Conservation (phyloP, 1,140 invertebrate species). For the Drosophila sp. region DNA sequence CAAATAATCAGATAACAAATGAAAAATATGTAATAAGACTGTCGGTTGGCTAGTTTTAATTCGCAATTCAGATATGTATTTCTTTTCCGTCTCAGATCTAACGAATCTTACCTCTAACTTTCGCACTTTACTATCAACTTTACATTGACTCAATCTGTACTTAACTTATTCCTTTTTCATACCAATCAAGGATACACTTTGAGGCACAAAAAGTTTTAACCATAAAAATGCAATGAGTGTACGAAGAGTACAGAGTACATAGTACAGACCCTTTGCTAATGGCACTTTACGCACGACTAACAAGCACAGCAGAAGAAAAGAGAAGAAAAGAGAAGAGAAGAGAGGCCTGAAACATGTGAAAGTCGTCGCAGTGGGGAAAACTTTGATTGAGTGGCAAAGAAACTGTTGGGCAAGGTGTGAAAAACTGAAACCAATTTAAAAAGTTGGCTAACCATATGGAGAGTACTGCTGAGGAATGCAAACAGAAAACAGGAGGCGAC, state of each 20-base stretch:
- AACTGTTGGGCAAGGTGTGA: slow-evolving; percentile 69
- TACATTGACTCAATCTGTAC: slow-evolving; percentile 29
- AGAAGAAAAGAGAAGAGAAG: background rate
- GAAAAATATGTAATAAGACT: too few species aligned
- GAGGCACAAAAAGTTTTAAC: slow-evolving; percentile 46
- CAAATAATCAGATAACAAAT: too few species aligned
- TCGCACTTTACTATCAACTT: too few species aligned
- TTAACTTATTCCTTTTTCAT: slow-evolving; percentile 15
- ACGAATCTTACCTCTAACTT: too few species aligned
- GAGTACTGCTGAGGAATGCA: slow-evolving; percentile 33
- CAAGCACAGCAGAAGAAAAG: slow-evolving; percentile 57
- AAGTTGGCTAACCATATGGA: slow-evolving; percentile 78
- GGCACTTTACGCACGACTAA: slow-evolving; percentile 79
- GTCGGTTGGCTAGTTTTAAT: too few species aligned
- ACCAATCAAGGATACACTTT: slow-evolving; percentile 41
- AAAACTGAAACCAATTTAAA: slow-evolving; percentile 81
- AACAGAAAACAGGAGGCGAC: slow-evolving; percentile 29
- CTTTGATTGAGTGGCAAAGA: slow-evolving; percentile 75
- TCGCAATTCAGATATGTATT: too few species aligned
- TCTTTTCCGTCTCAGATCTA: too few species aligned
- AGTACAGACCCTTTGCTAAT: slow-evolving; percentile 69
- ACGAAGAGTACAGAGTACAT: slow-evolving; percentile 42
- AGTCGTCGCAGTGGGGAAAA: slow-evolving; percentile 38
- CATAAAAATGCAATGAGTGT: slow-evolving; percentile 79
- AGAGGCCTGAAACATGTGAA: slow-evolving; percentile 45